These are phyloP conservation scores for Bubo blakistoni DNA, from an alignment of 2,113 vertebrate genomes.

Conservation along the genomic window DNA sequence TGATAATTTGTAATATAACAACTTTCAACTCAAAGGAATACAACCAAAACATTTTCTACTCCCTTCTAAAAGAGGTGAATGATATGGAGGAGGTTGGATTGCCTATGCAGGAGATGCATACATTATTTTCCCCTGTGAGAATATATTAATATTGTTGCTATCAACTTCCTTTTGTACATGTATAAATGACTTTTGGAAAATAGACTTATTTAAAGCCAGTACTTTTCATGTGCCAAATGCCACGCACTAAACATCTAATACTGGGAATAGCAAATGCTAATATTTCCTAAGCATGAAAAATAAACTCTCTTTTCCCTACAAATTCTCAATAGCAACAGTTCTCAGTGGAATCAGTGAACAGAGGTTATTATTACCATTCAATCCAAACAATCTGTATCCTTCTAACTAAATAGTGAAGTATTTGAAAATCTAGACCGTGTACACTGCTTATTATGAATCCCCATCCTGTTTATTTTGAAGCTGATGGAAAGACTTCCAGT, in stretches of 20 bases:
- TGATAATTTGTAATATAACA: conserved; percentile 75
- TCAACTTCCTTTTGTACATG: neutral
- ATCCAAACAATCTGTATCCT: neutral
- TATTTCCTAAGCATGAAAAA: neutral
- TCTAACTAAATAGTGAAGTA: neutral
- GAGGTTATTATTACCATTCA: neutral
- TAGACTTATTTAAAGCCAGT: neutral
- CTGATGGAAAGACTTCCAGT: neutral
- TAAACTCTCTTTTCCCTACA: neutral
- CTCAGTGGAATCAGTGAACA: neutral
- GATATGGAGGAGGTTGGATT: neutral
- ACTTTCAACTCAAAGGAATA: conserved; percentile 61
- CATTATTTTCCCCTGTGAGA: neutral
- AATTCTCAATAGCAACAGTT: neutral
- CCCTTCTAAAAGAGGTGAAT: conserved; percentile 16
- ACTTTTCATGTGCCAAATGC: conserved; percentile 19
- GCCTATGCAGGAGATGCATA: neutral
- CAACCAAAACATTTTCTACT: conserved; percentile 63
- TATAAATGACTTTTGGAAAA: conserved; percentile 7
- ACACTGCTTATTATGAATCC: neutral
- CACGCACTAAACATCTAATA: neutral
- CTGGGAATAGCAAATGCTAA: neutral
- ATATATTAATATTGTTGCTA: conserved; percentile 1
- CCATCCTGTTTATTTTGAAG: neutral
- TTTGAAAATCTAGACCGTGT: neutral